Conservation (phyloP, 2,888 invertebrate species). For the Hypercompe scribonia region DNA sequence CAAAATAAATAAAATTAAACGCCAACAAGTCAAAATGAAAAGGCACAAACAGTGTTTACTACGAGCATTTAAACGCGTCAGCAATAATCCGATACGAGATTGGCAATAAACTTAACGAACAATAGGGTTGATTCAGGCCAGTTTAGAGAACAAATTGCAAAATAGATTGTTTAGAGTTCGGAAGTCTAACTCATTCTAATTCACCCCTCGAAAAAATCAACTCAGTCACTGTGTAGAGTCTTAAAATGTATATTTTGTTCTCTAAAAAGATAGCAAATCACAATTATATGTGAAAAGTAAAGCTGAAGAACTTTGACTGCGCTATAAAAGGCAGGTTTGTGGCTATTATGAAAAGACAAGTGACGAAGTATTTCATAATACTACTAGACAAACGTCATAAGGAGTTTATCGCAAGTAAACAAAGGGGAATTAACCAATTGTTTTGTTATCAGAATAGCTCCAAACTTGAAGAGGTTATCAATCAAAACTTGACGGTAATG, state of each 20-base stretch:
- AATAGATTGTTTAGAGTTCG: slow-evolving; percentile 17
- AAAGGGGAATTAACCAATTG: not conserved
- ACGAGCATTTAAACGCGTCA: slow-evolving; percentile 24
- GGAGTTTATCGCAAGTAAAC: not conserved
- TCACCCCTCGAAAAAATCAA: slow-evolving; percentile 21
- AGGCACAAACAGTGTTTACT: slow-evolving; percentile 19
- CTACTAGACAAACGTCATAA: not conserved
- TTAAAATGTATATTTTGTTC: slow-evolving; percentile 1
- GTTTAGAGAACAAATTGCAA: slow-evolving; percentile 17
- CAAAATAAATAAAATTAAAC: not conserved
- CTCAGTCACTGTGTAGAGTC: slow-evolving; percentile 7
- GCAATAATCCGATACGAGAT: slow-evolving; percentile 35
- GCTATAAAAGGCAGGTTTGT: not conserved
- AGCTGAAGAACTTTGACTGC: not conserved
- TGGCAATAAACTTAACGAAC: slow-evolving; percentile 34
- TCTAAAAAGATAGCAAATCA: not conserved
- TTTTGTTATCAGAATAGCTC: not conserved
- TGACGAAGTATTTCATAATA: not conserved
- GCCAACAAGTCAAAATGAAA: slow-evolving; percentile 24
- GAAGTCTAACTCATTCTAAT: slow-evolving; percentile 22
- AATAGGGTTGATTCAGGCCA: slow-evolving; percentile 28
- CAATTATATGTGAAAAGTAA: not conserved
- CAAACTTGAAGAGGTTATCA: not conserved
- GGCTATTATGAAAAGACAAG: not conserved
- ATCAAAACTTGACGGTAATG: not conserved